Evolutionary conservation across 2,888 invertebrate species (phyloP).

Genomic region (Parasteatoda lunata): DNA sequence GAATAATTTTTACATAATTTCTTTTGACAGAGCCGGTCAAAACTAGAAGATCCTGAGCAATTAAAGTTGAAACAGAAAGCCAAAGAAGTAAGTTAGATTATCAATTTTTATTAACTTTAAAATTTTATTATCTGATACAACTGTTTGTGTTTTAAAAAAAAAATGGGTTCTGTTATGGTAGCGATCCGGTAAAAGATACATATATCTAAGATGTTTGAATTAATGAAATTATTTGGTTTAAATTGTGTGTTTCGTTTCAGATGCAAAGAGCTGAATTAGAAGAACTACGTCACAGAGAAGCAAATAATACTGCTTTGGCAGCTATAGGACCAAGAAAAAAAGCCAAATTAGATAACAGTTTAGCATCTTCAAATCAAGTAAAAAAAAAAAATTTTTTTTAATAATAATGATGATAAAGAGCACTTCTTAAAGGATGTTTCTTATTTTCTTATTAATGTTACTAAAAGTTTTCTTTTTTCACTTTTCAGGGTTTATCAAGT

Average conservation of each 20-base stretch:
- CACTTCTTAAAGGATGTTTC: neutral
- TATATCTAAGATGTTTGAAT: no score
- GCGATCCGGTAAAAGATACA: no score
- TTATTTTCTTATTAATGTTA: neutral
- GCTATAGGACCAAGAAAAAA: slow-evolving; percentile 97
- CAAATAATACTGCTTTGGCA: slow-evolving; percentile 94
- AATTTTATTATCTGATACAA: no score
- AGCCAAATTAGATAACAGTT: slow-evolving; percentile 82
- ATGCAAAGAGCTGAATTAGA: slow-evolving; percentile 98
- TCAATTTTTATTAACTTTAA: slow-evolving; percentile 5
- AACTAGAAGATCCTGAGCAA: slow-evolving; percentile 98
- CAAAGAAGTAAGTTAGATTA: slow-evolving; percentile 78
- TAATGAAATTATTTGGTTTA: no score
- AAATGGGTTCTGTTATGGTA: neutral
- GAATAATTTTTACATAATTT: no score
- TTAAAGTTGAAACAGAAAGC: slow-evolving; percentile 97
- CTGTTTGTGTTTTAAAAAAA: neutral
- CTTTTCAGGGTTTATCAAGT: slow-evolving; percentile 29
- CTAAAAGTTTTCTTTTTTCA: neutral
- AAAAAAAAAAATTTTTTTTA: neutral
- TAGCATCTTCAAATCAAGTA: slow-evolving; percentile 41
- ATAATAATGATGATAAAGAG: neutral
- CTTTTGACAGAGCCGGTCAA: slow-evolving; percentile 81
- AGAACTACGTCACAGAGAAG: slow-evolving; percentile 92
- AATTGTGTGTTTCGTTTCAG: slow-evolving; percentile 75